Evolutionary conservation across 2,113 vertebrate species (phyloP).

Genomic region (Malurus melanocephalus): DNA sequence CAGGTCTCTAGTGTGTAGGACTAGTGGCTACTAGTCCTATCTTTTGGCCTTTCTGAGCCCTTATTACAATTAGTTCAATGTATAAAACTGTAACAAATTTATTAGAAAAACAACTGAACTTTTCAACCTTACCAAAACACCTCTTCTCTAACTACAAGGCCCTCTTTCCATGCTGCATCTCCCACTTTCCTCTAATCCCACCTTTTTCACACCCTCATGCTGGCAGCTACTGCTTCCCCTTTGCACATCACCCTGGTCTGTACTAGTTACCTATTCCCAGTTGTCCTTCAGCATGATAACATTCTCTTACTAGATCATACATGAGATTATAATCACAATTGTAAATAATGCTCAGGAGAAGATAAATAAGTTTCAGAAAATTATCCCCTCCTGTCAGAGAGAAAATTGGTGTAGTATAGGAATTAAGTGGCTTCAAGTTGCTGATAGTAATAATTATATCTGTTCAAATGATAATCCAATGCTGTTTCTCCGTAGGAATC

Average conservation of each 20-base stretch:
- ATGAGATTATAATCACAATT: not conserved
- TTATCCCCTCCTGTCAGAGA: not conserved
- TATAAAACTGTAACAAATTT: not conserved
- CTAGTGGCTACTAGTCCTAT: not conserved
- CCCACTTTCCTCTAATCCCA: not conserved
- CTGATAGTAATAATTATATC: constrained; percentile 36
- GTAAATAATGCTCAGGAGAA: constrained; percentile 25
- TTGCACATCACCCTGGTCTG: not conserved
- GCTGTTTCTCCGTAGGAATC: not conserved
- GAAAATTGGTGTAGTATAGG: not conserved
- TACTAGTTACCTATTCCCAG: not conserved
- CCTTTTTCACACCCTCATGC: not conserved
- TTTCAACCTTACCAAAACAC: not conserved
- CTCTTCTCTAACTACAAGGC: not conserved
- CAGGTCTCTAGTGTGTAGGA: not conserved
- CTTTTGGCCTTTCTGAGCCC: not conserved
- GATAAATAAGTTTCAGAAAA: constrained; percentile 17
- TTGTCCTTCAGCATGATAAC: not conserved
- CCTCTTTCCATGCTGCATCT: not conserved
- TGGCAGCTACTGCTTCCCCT: not conserved
- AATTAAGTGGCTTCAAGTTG: constrained; percentile 20
- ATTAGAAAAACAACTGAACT: not conserved
- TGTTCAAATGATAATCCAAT: constrained; percentile 29
- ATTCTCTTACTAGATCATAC: not conserved
- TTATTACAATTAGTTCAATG: not conserved